Base-by-base conservation (phyloP, 2,888 invertebrate genomes). In the Drosophila pseudotakahashii region DNA sequence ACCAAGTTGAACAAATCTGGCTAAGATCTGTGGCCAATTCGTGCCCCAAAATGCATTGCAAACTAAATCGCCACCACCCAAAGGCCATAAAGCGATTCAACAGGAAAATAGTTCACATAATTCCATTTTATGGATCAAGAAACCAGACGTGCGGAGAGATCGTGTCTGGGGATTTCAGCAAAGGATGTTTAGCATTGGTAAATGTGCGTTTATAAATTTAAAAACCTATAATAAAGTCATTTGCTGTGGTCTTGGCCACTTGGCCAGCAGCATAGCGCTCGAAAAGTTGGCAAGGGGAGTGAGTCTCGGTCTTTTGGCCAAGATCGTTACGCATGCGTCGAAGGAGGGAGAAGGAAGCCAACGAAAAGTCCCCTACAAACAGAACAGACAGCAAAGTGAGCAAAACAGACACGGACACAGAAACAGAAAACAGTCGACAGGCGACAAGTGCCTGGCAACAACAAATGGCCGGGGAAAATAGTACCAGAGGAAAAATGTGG, bases 191-290 rank as follows among this genome's bases (percentile, higher is more conserved):
- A 79, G 80, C 73, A 69, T 66, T 73, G 69, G 79, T 85, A 88
- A 82, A 81, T 82, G 82, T 84, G 85, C 82, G 70, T 79, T 82
- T 87, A 87, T 84, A 84, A 87, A 81, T 84, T 81, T 88, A 88
- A 85, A 82, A 83, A 79, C 80, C 83, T 82, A 83, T 83, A 83
- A 83, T 83, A 83, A 88, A 83, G 83, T 79, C 83, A 83, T 88
- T 85, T 81, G 79, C 63, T 77, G 37, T 57, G 79, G 85, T 74
- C 60, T 41, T 16, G 44, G 72, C 57, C 78, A 75, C 73, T 78
- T 79, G 69, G 71, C 53, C 80, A 69, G 54, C 78, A 66, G 67
- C 48, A 44, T 19, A 30, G 26, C 32, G 54, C 54, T 45, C 51
- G 30, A 30, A 34, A 30, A 19, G 14, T 34, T 16, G 42, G 61